Evolutionary conservation across 2,113 vertebrate species (phyloP).

Genomic region (Australoheros scitulus): DNA sequence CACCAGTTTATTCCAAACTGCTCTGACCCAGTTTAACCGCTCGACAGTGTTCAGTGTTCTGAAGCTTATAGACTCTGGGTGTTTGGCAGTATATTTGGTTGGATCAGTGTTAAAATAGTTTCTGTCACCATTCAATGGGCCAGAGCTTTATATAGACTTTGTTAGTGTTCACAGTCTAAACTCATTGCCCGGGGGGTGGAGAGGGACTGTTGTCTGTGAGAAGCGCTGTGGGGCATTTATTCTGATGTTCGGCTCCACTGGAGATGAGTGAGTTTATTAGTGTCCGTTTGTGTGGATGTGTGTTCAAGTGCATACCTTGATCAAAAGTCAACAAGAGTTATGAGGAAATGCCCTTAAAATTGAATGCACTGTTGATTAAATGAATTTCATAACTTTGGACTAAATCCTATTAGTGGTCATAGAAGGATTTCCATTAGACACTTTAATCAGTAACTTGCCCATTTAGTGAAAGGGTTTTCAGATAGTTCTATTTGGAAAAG

Average conservation of each 20-base stretch:
- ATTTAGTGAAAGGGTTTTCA: neutral
- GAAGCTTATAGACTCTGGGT: neutral
- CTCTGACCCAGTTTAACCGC: constrained; percentile 15
- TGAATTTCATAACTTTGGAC: neutral
- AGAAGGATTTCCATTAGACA: neutral
- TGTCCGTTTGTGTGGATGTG: neutral
- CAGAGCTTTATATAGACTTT: constrained; percentile 64
- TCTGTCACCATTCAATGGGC: constrained; percentile 42
- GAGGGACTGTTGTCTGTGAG: constrained; percentile 21
- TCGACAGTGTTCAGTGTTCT: neutral
- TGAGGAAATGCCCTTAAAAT: neutral
- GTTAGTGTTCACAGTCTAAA: constrained; percentile 68
- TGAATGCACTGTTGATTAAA: neutral
- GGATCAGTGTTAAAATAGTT: constrained; percentile 30
- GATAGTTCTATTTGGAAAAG: neutral
- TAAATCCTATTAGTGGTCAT: neutral
- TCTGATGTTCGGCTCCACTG: constrained; percentile 8
- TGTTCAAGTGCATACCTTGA: neutral
- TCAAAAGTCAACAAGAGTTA: neutral
- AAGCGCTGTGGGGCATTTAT: constrained; percentile 12
- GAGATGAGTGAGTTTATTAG: neutral
- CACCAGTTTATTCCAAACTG: neutral
- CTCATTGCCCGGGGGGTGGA: constrained; percentile 45
- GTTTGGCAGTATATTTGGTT: constrained; percentile 38
- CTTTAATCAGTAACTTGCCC: neutral